Conservation (phyloP, 2,113 vertebrate genomes). For the Cariama cristata region DNA sequence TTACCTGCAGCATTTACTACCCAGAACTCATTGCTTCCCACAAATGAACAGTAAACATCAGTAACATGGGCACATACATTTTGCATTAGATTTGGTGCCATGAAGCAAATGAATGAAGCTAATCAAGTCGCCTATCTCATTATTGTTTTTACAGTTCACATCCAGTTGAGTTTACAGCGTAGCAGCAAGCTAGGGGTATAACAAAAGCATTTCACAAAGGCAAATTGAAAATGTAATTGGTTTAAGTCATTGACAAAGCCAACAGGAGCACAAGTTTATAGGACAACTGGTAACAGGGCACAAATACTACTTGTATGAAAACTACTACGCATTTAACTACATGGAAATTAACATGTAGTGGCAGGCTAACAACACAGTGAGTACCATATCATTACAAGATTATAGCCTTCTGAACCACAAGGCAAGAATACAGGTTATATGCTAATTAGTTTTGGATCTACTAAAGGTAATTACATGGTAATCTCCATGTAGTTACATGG, state of each 20-base stretch:
- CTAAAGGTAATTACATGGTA: constrained; percentile 69
- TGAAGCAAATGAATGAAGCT: background rate
- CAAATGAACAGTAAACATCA: background rate
- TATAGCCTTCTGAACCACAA: constrained; percentile 57
- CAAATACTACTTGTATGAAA: constrained; percentile 25
- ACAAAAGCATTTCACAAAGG: background rate
- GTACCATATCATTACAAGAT: constrained; percentile 66
- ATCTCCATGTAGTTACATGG: constrained; percentile 51
- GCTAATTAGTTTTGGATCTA: constrained; percentile 61
- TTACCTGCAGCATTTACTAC: background rate
- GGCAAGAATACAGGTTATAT: constrained; percentile 64
- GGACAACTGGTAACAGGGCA: constrained; percentile 13
- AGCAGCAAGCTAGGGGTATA: background rate
- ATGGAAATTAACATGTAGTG: constrained; percentile 20
- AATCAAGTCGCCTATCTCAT: background rate
- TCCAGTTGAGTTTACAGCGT: background rate
- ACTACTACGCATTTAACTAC: constrained; percentile 5
- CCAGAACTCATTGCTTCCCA: background rate
- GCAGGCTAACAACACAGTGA: constrained; percentile 36
- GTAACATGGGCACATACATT: fast-evolving
- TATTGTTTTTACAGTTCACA: background rate
- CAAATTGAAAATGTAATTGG: constrained; percentile 31
- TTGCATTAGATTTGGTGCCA: background rate
- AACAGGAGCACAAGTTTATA: constrained; percentile 32
- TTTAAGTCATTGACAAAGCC: constrained; percentile 19